Percentiles rank a stretch among this genome's conserved stretches.
phyloP scores from a whole-genome alignment of 2,113 vertebrate genomes.

The Scomber scombrus region DNA sequence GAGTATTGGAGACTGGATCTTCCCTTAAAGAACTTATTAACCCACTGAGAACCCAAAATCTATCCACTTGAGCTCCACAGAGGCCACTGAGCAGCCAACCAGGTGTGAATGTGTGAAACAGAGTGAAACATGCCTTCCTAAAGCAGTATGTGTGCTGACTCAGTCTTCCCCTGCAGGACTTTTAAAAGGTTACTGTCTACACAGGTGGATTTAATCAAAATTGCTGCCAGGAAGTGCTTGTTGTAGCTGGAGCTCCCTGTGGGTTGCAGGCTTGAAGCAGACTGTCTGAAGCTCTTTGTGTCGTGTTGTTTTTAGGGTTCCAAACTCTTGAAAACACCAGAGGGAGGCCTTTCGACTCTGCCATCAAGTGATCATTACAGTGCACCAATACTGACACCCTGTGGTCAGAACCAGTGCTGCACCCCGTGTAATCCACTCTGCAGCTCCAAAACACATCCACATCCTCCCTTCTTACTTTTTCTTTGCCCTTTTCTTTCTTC shows the following conservation, averaged over 20 bases:
- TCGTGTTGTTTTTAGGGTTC: background rate
- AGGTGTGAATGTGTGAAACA: constrained; percentile 30
- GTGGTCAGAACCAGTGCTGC: constrained; percentile 32
- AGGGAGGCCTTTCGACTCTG: background rate
- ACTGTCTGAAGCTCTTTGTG: background rate
- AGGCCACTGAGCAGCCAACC: constrained; percentile 26
- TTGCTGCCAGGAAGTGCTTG: constrained; percentile 15
- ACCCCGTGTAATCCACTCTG: background rate
- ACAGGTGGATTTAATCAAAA: constrained; percentile 1
- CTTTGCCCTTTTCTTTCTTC: rapidly evolving
- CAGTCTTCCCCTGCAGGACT: background rate
- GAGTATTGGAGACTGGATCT: background rate
- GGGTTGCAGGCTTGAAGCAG: constrained; percentile 1
- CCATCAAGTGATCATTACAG: background rate
- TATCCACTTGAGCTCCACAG: constrained; percentile 1
- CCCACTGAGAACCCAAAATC: background rate
- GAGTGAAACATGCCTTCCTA: background rate
- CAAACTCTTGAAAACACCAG: background rate
- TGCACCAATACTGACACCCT: constrained; percentile 60
- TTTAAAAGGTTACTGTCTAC: background rate
- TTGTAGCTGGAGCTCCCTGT: constrained; percentile 9
- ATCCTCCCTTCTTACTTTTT: background rate
- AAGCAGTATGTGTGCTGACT: constrained; percentile 6
- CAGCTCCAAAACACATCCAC: background rate
- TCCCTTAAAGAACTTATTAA: background rate